A percentile compares a stretch with the other conserved stretches of the same genome.
phyloP scores from a whole-genome alignment of 2,888 invertebrate species.

The Flabesymbios commensalis region DNA sequence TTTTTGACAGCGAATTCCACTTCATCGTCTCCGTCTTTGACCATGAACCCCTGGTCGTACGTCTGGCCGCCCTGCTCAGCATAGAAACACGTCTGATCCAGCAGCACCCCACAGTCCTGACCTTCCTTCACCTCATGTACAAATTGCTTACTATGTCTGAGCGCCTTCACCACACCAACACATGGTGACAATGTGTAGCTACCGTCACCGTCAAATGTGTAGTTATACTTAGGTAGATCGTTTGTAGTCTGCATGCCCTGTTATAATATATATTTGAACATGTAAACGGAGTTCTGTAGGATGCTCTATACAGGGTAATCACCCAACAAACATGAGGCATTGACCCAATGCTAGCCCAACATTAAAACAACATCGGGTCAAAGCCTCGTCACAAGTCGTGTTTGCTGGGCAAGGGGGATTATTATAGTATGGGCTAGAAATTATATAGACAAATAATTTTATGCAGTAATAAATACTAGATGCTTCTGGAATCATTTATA shows the following conservation, averaged over 20 bases:
- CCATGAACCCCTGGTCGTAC: conserved; percentile 81
- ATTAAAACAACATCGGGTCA: too few relatives aligned
- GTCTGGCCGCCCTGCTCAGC: conserved; percentile 99
- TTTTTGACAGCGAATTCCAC: conserved; percentile 80
- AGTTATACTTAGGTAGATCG: conserved; percentile 90
- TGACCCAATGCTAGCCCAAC: too few relatives aligned
- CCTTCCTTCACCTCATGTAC: conserved; percentile 79
- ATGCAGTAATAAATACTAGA: too few relatives aligned
- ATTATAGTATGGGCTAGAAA: too few relatives aligned
- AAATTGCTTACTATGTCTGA: conserved; percentile 81
- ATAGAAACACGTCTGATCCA: conserved; percentile 93
- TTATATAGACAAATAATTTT: too few relatives aligned
- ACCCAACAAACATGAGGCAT: too few relatives aligned
- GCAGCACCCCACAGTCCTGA: conserved; percentile 82
- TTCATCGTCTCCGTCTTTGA: conserved; percentile 72
- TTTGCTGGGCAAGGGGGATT: too few relatives aligned
- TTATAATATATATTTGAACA: too few relatives aligned
- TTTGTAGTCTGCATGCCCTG: conserved; percentile 79
- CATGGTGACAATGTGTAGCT: conserved; percentile 78
- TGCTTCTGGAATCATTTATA: too few relatives aligned
- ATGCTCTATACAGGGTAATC: too few relatives aligned
- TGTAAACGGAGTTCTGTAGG: too few relatives aligned
- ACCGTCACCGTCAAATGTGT: conserved; percentile 71
- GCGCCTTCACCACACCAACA: conserved; percentile 77
- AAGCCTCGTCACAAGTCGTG: too few relatives aligned